These are phyloP conservation scores for Rhodeus uyekii DNA, from an alignment of 2,797 vertebrate species.

Conservation along the genomic window DNA sequence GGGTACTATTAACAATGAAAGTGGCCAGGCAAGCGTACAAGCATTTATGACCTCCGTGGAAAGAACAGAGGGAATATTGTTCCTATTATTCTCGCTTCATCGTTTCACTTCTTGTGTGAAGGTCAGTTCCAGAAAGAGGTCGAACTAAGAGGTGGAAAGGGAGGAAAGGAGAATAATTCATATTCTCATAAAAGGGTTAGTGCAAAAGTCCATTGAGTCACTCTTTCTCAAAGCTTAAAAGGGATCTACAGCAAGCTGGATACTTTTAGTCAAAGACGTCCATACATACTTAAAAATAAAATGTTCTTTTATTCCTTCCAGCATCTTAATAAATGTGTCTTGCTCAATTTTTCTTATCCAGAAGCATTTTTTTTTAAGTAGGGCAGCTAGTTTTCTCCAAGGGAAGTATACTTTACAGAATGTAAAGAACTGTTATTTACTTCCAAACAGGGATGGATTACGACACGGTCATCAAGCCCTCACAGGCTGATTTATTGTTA, in stretches of 20 bases:
- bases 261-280: background rate
- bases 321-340: background rate
- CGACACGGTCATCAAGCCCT: too few species aligned
- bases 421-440: too few species aligned
- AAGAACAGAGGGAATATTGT: constrained; percentile 38
- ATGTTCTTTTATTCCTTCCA: background rate
- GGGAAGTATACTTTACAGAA: background rate
- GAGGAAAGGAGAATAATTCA: constrained; percentile 30
- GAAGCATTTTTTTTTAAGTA: background rate
- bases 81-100: constrained; percentile 39
- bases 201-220: background rate
- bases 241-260: background rate
- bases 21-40: constrained; percentile 26
- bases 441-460: too few species aligned
- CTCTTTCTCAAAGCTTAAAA: constrained; percentile 9
- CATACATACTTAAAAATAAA: background rate
- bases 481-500: background rate
- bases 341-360: background rate
- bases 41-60: constrained; percentile 33
- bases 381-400: background rate
- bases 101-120: constrained; percentile 29
- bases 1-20: constrained; percentile 48
- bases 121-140: constrained; percentile 36
- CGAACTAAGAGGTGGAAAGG: constrained; percentile 29
- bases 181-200: constrained; percentile 32